Evolutionary conservation across 2,113 vertebrate species (phyloP).

Genomic region (Lophochroa leadbeateri): DNA sequence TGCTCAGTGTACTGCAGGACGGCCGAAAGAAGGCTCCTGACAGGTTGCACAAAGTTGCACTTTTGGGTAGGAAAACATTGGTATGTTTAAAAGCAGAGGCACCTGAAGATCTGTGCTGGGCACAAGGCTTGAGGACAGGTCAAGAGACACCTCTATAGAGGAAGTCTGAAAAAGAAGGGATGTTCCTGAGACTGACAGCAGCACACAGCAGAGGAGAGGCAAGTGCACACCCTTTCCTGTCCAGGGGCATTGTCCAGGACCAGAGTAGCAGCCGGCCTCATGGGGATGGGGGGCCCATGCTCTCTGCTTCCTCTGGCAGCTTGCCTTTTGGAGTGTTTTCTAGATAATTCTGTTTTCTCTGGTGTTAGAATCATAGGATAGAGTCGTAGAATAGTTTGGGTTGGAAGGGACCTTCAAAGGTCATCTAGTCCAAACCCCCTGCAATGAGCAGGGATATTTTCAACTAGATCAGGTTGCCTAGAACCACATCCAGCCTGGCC

Average conservation of each 20-base stretch:
- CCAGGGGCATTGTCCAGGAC: background rate
- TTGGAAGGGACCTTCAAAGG: background rate
- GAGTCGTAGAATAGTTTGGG: background rate
- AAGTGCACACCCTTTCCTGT: rapidly evolving
- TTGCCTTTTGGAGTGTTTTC: background rate
- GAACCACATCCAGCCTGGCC: background rate
- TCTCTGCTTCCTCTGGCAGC: background rate
- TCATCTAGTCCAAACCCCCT: background rate
- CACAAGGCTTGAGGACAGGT: rapidly evolving
- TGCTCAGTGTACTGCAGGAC: too few relatives aligned
- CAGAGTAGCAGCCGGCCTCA: background rate
- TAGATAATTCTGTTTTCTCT: background rate
- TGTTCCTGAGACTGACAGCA: background rate
- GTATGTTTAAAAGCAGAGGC: rapidly evolving
- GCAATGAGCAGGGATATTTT: background rate
- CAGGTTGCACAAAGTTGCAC: too few relatives aligned
- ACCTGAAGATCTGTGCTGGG: rapidly evolving
- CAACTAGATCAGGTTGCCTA: background rate
- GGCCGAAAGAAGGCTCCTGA: too few relatives aligned
- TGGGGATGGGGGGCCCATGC: background rate
- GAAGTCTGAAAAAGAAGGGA: background rate
- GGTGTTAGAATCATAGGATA: background rate
- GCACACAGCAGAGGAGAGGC: background rate
- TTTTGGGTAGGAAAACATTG: too few relatives aligned
- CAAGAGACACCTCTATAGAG: background rate